These are phyloP conservation scores for Drosophila meridionalis DNA, from an alignment of 2,888 invertebrate species.

Conservation along the genomic window DNA sequence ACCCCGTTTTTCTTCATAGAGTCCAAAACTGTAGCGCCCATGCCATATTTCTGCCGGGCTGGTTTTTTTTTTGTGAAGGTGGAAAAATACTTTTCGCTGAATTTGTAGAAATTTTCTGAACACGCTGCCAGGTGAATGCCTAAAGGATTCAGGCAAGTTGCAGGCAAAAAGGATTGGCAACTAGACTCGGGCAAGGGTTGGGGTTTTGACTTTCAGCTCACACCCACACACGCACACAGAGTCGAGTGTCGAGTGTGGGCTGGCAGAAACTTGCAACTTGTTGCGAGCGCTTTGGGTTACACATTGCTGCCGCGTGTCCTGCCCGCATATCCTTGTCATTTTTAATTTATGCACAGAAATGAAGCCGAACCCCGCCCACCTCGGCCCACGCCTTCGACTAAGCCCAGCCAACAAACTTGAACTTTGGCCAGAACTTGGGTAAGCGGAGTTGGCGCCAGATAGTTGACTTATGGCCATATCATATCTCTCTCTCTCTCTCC, in stretches of 20 bases:
- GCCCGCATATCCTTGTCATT: constrained; percentile 76
- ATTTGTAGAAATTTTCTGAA: constrained; percentile 73
- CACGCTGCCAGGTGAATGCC: constrained; percentile 40
- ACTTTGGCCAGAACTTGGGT: constrained; percentile 48
- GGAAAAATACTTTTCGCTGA: constrained; percentile 80
- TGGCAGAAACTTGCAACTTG: constrained; percentile 66
- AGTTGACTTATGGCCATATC: constrained; percentile 65
- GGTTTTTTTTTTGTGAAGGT: constrained; percentile 65
- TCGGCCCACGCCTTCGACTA: background rate
- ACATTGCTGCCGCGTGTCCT: constrained; percentile 36
- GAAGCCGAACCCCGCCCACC: constrained; percentile 27
- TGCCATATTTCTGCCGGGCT: constrained; percentile 24
- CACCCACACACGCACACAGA: constrained; percentile 10
- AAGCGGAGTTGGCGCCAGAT: constrained; percentile 33
- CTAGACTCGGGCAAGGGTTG: background rate
- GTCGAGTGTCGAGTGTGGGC: background rate
- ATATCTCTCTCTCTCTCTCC: constrained; percentile 15
- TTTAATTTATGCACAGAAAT: constrained; percentile 70
- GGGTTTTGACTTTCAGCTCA: constrained; percentile 26
- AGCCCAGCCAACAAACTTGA: constrained; percentile 33
- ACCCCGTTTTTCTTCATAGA: background rate
- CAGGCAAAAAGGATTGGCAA: constrained; percentile 10
- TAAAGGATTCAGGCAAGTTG: constrained; percentile 35
- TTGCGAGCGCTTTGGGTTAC: constrained; percentile 61
- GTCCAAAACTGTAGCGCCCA: constrained; percentile 11